These are phyloP conservation scores for Actinostola sp. DNA, from an alignment of 92 coral and sea anemone species.

Conservation along the genomic window DNA sequence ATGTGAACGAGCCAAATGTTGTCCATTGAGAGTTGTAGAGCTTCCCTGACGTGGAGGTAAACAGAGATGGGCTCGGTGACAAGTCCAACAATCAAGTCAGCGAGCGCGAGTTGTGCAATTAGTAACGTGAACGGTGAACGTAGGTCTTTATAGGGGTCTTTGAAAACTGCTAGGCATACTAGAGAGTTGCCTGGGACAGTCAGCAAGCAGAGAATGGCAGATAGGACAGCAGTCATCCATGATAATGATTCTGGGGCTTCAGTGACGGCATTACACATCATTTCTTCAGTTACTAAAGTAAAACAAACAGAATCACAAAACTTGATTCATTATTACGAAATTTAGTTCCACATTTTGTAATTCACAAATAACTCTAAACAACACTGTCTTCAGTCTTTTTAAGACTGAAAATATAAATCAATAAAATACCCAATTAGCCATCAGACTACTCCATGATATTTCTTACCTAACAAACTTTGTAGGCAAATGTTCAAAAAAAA, in stretches of 20 bases:
- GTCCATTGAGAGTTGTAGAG: conserved; percentile 16
- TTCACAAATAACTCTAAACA: no score
- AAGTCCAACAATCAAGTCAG: conserved; percentile 69
- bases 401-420: no score
- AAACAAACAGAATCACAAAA: no score
- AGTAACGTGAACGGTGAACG: conserved; percentile 63
- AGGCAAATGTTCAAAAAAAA: no score
- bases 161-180: conserved; percentile 61
- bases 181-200: conserved; percentile 65
- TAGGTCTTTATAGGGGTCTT: conserved; percentile 56
- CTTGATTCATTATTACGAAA: no score
- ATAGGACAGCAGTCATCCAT: conserved; percentile 46
- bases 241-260: conserved; percentile 48
- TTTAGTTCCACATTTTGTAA: no score
- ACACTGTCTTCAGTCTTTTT: no score
- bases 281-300: no score
- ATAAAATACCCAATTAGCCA: no score
- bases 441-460: no score
- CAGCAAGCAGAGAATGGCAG: conserved; percentile 39
- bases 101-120: conserved; percentile 58
- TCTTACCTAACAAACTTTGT: no score
- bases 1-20: conserved; percentile 39
- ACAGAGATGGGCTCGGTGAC: conserved; percentile 67
- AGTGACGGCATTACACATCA: no score
- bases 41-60: conserved; percentile 56